Conservation (phyloP, 1,140 invertebrate species). For the Drosophila melanica region DNA sequence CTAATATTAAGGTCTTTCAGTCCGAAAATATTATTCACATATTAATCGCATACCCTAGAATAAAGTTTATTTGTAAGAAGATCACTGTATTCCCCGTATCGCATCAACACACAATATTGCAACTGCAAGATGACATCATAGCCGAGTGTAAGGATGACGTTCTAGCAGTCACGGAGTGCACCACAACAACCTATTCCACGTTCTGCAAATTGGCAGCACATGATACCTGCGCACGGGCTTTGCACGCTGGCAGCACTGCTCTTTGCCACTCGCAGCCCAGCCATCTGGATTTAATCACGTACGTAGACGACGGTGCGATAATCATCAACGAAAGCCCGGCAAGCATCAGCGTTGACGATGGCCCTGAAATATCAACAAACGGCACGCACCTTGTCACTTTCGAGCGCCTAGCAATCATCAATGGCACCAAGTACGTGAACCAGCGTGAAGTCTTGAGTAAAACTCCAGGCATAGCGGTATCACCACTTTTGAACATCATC, state of each 20-base stretch:
- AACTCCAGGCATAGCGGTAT: not conserved
- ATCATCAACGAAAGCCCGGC: too few species aligned
- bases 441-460: constrained; percentile 3
- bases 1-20: too few species aligned
- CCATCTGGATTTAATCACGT: constrained; percentile 34
- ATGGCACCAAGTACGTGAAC: constrained; percentile 15
- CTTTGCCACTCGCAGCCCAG: constrained; percentile 21
- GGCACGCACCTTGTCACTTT: constrained; percentile 26
- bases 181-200: constrained; percentile 1
- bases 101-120: constrained; percentile 29
- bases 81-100: constrained; percentile 29
- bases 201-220: constrained; percentile 24
- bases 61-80: constrained; percentile 10
- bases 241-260: constrained; percentile 26
- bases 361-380: not conserved
- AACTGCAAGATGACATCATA: constrained; percentile 25
- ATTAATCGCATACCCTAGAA: too few species aligned
- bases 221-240: constrained; percentile 30
- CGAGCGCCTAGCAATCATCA: constrained; percentile 16
- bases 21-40: too few species aligned
- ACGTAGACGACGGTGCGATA: too few species aligned
- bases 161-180: constrained; percentile 35
- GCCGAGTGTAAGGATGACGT: constrained; percentile 33
- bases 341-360: too few species aligned
- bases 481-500: too few species aligned